phyloP scores from a whole-genome alignment of 2,888 invertebrate species.

The Synanthedon andrenaeformis region DNA sequence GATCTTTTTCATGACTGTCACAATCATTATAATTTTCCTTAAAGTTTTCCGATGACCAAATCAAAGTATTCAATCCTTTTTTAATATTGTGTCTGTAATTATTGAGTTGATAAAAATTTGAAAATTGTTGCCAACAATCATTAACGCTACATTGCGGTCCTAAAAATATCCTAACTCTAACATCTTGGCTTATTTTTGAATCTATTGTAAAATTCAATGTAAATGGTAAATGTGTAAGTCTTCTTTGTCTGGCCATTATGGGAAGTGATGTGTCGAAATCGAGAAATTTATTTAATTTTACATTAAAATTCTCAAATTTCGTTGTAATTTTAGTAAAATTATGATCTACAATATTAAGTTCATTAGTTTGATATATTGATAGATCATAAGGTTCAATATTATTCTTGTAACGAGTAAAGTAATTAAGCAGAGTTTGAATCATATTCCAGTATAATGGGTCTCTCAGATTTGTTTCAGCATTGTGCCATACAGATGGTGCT shows the following conservation, averaged over 20 bases:
- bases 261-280: conserved; percentile 17
- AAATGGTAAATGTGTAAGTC: conserved; percentile 39
- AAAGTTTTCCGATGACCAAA: conserved; percentile 37
- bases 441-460: conserved; percentile 51
- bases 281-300: conserved; percentile 33
- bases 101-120: conserved; percentile 45
- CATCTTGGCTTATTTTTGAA: conserved; percentile 24
- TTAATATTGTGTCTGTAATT: conserved; percentile 26
- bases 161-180: conserved; percentile 41
- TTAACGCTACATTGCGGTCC: conserved; percentile 38
- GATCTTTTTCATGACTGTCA: conserved; percentile 26
- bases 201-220: conserved; percentile 35
- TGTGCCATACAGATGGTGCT: conserved; percentile 49
- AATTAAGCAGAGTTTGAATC: conserved; percentile 34
- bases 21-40: conserved; percentile 28
- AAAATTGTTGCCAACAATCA: conserved; percentile 34
- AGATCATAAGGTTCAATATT: conserved; percentile 35
- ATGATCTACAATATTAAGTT: conserved; percentile 28
- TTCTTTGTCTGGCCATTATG: conserved; percentile 40
- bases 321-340: conserved; percentile 37
- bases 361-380: conserved; percentile 29
- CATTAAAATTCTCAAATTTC: conserved; percentile 39
- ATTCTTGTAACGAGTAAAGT: conserved; percentile 38
- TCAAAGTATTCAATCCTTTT: conserved; percentile 34
- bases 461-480: conserved; percentile 49